Evolutionary conservation across 2,797 vertebrate species (phyloP).

Genomic region (Tokudaia tokunoshimensis): DNA sequence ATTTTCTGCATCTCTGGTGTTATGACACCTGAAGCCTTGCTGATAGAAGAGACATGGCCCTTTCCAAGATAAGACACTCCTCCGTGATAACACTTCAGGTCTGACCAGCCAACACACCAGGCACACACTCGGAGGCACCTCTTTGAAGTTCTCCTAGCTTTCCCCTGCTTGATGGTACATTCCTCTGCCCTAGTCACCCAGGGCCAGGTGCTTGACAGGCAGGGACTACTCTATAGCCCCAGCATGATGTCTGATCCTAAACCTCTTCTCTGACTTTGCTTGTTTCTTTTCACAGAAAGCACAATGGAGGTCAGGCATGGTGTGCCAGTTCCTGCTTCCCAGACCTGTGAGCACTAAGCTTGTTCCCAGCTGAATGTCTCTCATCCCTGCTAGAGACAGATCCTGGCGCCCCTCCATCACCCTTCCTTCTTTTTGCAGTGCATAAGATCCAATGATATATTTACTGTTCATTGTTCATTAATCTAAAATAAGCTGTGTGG

Average conservation of each 20-base stretch:
- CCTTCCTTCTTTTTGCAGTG: background rate
- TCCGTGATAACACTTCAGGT: background rate
- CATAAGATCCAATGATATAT: background rate
- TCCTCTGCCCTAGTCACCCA: background rate
- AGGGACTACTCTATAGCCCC: background rate
- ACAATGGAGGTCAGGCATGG: background rate
- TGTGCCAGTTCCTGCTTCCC: background rate
- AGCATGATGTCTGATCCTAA: too few species aligned
- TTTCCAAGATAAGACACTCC: background rate
- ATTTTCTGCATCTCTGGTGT: background rate
- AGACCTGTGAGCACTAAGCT: too few species aligned
- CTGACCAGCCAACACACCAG: background rate
- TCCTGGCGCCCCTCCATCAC: background rate
- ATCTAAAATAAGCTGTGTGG: constrained; percentile 9
- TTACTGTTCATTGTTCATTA: background rate
- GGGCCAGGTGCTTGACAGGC: background rate
- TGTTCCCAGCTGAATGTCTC: background rate
- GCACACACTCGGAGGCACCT: background rate
- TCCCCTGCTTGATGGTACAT: too few species aligned
- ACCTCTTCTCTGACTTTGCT: background rate
- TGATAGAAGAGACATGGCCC: background rate
- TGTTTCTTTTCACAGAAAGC: background rate
- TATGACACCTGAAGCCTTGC: background rate
- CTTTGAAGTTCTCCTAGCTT: background rate
- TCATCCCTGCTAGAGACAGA: background rate